Evolutionary conservation across 2,888 invertebrate genomes (phyloP).

Genomic region (Eugnorisma glareosa): DNA sequence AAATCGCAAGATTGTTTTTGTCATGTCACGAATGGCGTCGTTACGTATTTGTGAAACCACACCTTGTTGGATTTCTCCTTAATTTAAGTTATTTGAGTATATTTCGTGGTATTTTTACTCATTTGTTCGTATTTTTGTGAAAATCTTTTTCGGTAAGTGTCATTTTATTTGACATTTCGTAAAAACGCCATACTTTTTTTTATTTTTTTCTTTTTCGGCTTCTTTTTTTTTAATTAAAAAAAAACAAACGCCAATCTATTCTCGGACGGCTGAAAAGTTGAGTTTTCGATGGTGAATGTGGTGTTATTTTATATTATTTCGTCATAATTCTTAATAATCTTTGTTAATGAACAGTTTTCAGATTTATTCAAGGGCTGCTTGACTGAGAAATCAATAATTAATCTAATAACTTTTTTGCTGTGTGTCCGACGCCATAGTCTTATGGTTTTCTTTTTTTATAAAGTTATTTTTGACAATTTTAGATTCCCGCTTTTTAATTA

Average conservation of each 20-base stretch:
- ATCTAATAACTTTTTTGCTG: conserved; percentile 68
- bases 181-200: conserved; percentile 79
- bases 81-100: neutral
- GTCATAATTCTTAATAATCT: conserved; percentile 12
- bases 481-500: conserved; percentile 78
- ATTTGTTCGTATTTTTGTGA: conserved; percentile 21
- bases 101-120: neutral
- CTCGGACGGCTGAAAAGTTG: conserved; percentile 64
- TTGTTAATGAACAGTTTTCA: conserved; percentile 20
- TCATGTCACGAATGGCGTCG: conserved; percentile 62
- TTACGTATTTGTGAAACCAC: conserved; percentile 30
- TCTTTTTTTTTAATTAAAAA: conserved; percentile 85
- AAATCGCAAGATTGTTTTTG: neutral
- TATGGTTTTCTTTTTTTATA: conserved; percentile 78
- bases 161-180: conserved; percentile 74
- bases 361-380: conserved; percentile 27
- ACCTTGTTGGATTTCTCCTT: conserved; percentile 30
- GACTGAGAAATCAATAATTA: conserved; percentile 62
- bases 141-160: conserved; percentile 45
- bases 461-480: conserved; percentile 81
- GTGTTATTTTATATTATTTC: conserved; percentile 33
- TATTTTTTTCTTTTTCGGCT: conserved; percentile 71
- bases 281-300: conserved; percentile 63
- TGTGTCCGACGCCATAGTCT: conserved; percentile 73
- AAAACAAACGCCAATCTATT: conserved; percentile 86